Evolutionary conservation across 1,140 invertebrate genomes (phyloP), one percentile per base, ranked within the genome.

Genomic region (Pseudomyrmex flavicornis): DNA sequence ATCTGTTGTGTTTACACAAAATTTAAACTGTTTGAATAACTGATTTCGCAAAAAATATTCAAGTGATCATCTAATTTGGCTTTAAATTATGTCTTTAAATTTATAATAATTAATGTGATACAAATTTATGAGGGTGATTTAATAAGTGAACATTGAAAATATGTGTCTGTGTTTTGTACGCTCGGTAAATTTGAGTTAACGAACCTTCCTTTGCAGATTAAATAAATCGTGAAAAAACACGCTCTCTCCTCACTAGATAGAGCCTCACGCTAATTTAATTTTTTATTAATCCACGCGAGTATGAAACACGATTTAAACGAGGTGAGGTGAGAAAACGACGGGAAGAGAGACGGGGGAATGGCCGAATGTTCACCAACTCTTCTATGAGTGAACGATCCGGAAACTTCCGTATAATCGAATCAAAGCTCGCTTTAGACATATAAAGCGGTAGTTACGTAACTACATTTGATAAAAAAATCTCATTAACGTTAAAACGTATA

Each of bases 341-440:
- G 26, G n/a, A 13, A 13, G 8, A 66, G n/a, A 66, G 48, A 48
- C 59, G 50, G 15, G n/a, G 26, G 35, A 54, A 58, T 44, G 44
- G 44, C 70, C 66, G 50, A 70, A 70, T 70, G 54, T 56, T 70
- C 50, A 22, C 65, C 65, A 70, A 70, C 44, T 80, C 35, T 58
- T 69, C 10, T 54, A 69, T n/a, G 44, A 69, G 52, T 48, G 20
- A 70, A 70, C 66, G 54, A 80, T 80, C 54, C n/a, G 65, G 44
- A 70, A 80, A 80, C 66, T 80, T 70, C 7, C 44, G 22, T 66
- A 48, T 59, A 72, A 79, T 79, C 52, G 65, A 44, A 69, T 70
- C 44, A 48, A 15, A 35, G 54, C n/a, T 59, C 54, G 66, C 20
- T 80, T 80, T 70, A 59, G 44, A 80, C 12, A 15, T 35, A 80